Evolutionary conservation across 2,113 vertebrate genomes (phyloP).

Genomic region (Recurvirostra avosetta): DNA sequence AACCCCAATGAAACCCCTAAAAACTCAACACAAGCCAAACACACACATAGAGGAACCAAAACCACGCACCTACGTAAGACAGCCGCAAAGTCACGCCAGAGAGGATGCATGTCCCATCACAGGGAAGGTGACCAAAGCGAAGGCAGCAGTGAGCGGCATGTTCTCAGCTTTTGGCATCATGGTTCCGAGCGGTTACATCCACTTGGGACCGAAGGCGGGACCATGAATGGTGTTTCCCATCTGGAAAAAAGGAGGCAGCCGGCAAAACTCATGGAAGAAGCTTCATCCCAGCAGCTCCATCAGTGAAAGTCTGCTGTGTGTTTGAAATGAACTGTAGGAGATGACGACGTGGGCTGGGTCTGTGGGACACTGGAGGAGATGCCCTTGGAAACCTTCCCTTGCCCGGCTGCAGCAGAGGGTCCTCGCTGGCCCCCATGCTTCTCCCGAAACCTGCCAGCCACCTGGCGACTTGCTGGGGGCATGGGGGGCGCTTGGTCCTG

Average conservation of each 20-base stretch:
- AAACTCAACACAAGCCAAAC: conserved; percentile 43
- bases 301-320: not conserved
- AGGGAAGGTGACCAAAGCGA: conserved; percentile 70
- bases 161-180: conserved; percentile 71
- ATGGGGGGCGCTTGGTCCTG: not conserved
- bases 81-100: conserved; percentile 19
- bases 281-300: not conserved
- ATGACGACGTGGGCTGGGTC: not conserved
- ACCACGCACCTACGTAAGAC: conserved; percentile 58
- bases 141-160: conserved; percentile 43
- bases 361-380: not conserved
- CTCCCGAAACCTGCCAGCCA: not conserved
- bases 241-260: not conserved
- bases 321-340: not conserved
- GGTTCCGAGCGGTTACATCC: not conserved
- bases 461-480: not conserved
- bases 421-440: not conserved
- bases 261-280: not conserved
- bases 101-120: conserved; percentile 54
- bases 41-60: conserved; percentile 53
- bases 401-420: not conserved
- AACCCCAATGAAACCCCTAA: not conserved
- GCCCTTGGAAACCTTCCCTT: not conserved
- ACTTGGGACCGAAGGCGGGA: not conserved
- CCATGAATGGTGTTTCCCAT: conserved; percentile 8